Evolutionary conservation across 2,113 vertebrate species (phyloP).

Genomic region (Rafetus swinhoei): DNA sequence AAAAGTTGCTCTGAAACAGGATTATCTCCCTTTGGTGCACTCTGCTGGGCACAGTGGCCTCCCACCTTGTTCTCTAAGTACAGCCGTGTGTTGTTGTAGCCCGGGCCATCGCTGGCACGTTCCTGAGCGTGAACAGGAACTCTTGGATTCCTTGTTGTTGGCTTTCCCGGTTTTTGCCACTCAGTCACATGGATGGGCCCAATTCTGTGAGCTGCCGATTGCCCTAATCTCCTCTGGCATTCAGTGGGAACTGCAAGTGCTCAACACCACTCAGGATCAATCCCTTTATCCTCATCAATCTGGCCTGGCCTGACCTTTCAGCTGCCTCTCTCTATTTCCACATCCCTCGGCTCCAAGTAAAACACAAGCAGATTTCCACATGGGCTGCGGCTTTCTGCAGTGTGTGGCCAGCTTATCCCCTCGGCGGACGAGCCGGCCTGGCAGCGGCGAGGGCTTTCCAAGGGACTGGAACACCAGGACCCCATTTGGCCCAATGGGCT

Average conservation of each 20-base stretch:
- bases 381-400: background rate
- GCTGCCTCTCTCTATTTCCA: background rate
- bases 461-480: background rate
- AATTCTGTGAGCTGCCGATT: background rate
- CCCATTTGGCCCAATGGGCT: accelerated
- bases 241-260: background rate
- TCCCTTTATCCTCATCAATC: background rate
- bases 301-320: background rate
- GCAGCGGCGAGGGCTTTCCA: background rate
- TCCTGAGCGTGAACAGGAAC: background rate
- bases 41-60: background rate
- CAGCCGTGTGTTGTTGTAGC: background rate
- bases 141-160: background rate
- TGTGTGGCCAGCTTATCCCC: background rate
- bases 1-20: background rate
- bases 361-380: accelerated
- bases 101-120: background rate
- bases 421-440: background rate
- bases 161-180: background rate
- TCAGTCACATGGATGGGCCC: background rate
- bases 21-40: background rate
- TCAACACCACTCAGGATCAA: background rate
- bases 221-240: background rate
- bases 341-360: background rate
- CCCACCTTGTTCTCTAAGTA: background rate